These are phyloP conservation scores for Leucania comma DNA, from an alignment of 2,888 invertebrate genomes.

Conservation along the genomic window DNA sequence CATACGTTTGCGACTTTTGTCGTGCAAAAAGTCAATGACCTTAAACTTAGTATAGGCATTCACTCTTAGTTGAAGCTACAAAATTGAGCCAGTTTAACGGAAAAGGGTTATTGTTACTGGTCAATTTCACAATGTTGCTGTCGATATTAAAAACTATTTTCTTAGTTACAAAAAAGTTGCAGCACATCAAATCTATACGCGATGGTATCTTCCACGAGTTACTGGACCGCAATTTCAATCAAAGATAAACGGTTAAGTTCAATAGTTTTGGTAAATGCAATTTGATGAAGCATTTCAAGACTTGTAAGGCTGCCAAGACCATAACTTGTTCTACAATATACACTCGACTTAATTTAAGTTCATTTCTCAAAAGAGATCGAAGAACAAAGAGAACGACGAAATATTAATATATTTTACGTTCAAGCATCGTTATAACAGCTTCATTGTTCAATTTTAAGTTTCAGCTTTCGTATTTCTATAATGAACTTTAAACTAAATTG, in stretches of 20 bases:
- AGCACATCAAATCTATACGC: neutral
- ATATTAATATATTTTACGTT: conserved; percentile 10
- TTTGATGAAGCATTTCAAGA: conserved; percentile 34
- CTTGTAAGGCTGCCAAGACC: conserved; percentile 44
- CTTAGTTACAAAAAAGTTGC: neutral
- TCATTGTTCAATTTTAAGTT: neutral
- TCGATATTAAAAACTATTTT: neutral
- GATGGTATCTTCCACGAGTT: conserved; percentile 24
- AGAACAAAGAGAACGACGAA: conserved; percentile 16
- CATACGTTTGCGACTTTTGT: no score
- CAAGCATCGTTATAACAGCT: neutral
- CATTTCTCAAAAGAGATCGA: conserved; percentile 34
- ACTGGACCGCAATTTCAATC: conserved; percentile 31
- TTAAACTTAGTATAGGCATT: neutral
- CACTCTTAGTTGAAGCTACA: neutral
- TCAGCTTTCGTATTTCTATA: no score
- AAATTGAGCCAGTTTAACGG: neutral
- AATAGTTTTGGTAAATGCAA: conserved; percentile 42
- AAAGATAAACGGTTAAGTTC: conserved; percentile 36
- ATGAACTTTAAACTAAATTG: conserved; percentile 16
- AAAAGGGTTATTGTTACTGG: neutral
- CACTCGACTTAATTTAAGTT: conserved; percentile 37
- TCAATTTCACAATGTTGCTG: neutral
- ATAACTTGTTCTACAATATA: conserved; percentile 37
- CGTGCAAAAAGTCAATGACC: no score